Conservation (phyloP, 1,140 invertebrate species). For the Macrobrachium nipponense region DNA sequence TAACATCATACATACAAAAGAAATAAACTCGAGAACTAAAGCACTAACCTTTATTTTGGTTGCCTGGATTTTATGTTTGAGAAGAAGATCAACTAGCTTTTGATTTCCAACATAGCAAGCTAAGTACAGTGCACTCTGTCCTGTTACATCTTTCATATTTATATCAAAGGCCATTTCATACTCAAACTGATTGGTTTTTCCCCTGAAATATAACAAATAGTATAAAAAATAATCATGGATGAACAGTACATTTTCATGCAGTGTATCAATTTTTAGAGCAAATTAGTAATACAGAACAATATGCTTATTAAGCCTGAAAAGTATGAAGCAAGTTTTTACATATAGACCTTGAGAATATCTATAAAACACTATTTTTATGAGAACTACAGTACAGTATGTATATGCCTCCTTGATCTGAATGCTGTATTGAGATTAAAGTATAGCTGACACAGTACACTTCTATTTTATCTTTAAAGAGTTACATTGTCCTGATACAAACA, state of each 20-base stretch:
- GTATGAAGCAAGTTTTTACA: too few species aligned
- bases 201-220: constrained; percentile 70
- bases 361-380: too few species aligned
- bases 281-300: background rate
- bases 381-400: too few species aligned
- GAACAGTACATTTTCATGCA: background rate
- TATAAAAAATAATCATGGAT: constrained; percentile 63
- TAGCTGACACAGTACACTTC: too few species aligned
- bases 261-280: too few species aligned
- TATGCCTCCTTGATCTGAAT: too few species aligned
- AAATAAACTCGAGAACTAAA: background rate
- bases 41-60: constrained; percentile 71
- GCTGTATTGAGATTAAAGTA: too few species aligned
- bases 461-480: too few species aligned
- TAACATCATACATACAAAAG: background rate
- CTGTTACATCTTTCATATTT: constrained; percentile 89
- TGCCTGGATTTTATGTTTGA: constrained; percentile 80
- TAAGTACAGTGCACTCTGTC: constrained; percentile 90
- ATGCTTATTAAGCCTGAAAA: too few species aligned
- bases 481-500: too few species aligned
- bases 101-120: constrained; percentile 86
- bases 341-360: too few species aligned
- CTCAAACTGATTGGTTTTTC: constrained; percentile 80
- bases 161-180: constrained; percentile 90
- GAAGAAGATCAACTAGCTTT: constrained; percentile 81